Base-by-base conservation (phyloP, 2,888 invertebrate genomes). In the Dryomyza anilis region DNA sequence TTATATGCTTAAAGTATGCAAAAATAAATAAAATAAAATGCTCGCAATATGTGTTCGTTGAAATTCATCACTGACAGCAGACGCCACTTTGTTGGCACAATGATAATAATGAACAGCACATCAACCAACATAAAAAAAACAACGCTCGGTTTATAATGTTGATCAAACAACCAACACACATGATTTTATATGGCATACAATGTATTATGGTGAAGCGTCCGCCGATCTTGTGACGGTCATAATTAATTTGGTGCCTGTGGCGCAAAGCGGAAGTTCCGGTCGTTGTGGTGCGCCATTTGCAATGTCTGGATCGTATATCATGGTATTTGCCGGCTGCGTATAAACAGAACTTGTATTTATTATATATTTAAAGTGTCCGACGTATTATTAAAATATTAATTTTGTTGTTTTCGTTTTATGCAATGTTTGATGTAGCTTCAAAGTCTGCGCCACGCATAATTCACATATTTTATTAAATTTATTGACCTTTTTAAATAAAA, bases 61-160 rank as follows among this genome's bases (percentile, higher is more conserved):
- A 50, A 50, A 50, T 50, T 50, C 50, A 50, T 50, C 50, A 50
- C 23, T 50, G 23, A 25, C 50, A 50, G 50, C 25, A 21, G 50
- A 50, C 50, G 50, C 50, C 27, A 25, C 25, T 50, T 50, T 50
- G 27, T 14, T 25, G 7, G 14, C 23, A n/a, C 25, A 50, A 25
- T 50, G 25, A 50, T 50, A 25, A n/a, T n/a, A n/a, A n/a, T n/a
- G n/a, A n/a, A n/a, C n/a, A n/a, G n/a, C n/a, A n/a, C n/a, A n/a
- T n/a, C n/a, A n/a, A n/a, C n/a, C n/a, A n/a, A n/a, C 8, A 25
- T 25, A 50, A 21, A 50, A 50, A 50, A 50, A 25, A 25, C 14
- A 21, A 48, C 23, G 21, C 2, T 25, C 14, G 10, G 50, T 21
- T 50, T 50, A 48, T 48, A 21, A 48, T 50, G 50, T n/a, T 27